phyloP scores from a whole-genome alignment of 1,140 invertebrate genomes.

The Mylabris phalerata region DNA sequence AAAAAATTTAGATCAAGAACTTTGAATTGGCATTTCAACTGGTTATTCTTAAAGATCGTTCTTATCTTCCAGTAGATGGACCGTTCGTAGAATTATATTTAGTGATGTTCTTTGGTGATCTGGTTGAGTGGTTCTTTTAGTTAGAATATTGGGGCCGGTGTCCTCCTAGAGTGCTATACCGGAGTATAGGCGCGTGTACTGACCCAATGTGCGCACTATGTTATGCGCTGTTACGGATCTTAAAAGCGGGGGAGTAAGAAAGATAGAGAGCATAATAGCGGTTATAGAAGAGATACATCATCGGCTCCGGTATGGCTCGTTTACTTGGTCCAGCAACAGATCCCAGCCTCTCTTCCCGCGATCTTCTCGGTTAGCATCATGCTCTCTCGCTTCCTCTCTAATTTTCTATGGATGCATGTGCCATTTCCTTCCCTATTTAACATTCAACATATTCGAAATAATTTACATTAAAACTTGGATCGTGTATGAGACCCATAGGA shows the following conservation, averaged over 20 bases:
- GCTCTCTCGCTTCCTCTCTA: no score
- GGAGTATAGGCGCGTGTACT: slow-evolving; percentile 25
- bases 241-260: slow-evolving; percentile 24
- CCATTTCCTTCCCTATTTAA: slow-evolving; percentile 26
- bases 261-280: no score
- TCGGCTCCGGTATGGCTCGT: slow-evolving; percentile 17
- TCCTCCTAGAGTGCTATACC: slow-evolving; percentile 5
- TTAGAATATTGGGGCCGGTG: neutral
- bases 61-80: no score
- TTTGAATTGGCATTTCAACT: neutral
- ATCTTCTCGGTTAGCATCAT: neutral
- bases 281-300: neutral
- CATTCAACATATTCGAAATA: slow-evolving; percentile 25
- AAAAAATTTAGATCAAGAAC: no score
- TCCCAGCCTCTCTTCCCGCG: slow-evolving; percentile 20
- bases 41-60: neutral
- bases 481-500: no score
- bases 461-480: slow-evolving; percentile 19
- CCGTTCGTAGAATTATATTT: no score
- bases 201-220: slow-evolving; percentile 32
- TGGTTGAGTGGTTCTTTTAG: neutral
- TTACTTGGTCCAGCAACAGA: slow-evolving; percentile 16
- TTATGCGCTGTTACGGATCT: slow-evolving; percentile 32
- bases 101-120: neutral
- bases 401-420: slow-evolving; percentile 2